A percentile compares a stretch with the other conserved stretches of the same genome.
These are phyloP conservation scores for Asbolus verrucosus DNA, from an alignment of 1,140 invertebrate species.

Conservation along the genomic window DNA sequence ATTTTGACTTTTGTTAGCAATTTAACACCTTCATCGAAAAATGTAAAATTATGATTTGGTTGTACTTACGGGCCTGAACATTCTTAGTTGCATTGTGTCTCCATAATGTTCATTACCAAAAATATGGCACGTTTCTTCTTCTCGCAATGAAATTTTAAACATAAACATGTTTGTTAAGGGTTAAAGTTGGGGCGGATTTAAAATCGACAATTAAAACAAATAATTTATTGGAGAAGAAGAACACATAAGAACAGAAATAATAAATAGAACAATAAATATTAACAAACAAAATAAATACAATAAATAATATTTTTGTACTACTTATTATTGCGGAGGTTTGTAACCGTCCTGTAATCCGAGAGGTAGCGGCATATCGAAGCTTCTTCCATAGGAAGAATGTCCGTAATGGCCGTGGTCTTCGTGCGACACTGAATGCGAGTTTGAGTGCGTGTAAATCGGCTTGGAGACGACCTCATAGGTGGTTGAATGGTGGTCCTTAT, in stretches of 20 bases:
- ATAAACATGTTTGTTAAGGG: no score
- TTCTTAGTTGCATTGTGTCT: no score
- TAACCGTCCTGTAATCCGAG: slow-evolving; percentile 59
- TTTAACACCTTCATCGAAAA: no score
- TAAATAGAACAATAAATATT: slow-evolving; percentile 2
- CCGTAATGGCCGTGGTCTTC: slow-evolving; percentile 68
- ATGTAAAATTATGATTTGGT: no score
- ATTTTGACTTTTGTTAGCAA: no score
- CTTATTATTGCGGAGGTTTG: slow-evolving; percentile 52
- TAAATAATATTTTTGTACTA: background rate
- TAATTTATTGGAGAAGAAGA: background rate
- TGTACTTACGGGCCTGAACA: no score
- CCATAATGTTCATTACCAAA: no score
- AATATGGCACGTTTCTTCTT: no score
- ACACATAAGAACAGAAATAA: background rate
- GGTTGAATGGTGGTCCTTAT: slow-evolving; percentile 77
- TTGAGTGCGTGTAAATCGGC: slow-evolving; percentile 79
- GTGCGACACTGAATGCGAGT: slow-evolving; percentile 78
- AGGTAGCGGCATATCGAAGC: slow-evolving; percentile 63
- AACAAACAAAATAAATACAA: background rate
- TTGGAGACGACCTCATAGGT: slow-evolving; percentile 88
- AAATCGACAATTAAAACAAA: background rate
- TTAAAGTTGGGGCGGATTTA: no score
- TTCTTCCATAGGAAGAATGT: slow-evolving; percentile 70
- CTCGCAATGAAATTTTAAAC: no score